Base-by-base conservation (phyloP, 2,797 vertebrate genomes). In the Hafferia zeledoni region DNA sequence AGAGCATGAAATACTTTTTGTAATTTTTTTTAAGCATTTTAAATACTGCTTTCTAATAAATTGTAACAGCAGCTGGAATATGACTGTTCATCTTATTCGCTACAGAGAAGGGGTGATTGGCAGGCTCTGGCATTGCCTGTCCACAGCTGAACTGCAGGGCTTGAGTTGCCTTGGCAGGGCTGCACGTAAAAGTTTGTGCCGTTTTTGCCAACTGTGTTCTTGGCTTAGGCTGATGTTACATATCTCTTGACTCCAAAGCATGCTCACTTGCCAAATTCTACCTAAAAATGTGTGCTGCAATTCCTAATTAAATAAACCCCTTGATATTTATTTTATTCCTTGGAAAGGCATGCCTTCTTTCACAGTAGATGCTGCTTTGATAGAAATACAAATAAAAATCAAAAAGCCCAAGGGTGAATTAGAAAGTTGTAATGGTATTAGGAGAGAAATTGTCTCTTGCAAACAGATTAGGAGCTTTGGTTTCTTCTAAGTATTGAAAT, bases 261-360 rank as follows among this genome's bases (percentile, higher is more conserved):
- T 1, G 5, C 55, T 87, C 59, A 15, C 88, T 87, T 95, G 94
- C 94, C 95, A 97, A 94, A 79, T 86, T 91, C 78, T 43, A 67
- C 92, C 94, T 93, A 61, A 92, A 94, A 92, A 93, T 89, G 60
- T 91, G 61, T 90, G 65, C 76, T 93, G 88, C 83, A 95, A 92
- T 95, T 87, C 52, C 64, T 95, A 93, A 93, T 94, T 95, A 95
- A 97, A 94, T 96, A 83, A 88, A 52, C 5, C 77, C 18, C 72
- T 68, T 9, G 78, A 24, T 94, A 91, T 65, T 95, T 91, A 30
- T 82, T 88, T 83, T 60, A 49, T 55, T 85, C 46, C 56, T 70
- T 52, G 75, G 70, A 60, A 94, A 83, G 61, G 47, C 52, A 46
- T 0, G 0, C 14, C 2, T 83, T 92, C 70, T 64, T 81, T 79